Evolutionary conservation across 2,113 vertebrate species (phyloP).

Genomic region (Alexandromys fortis): DNA sequence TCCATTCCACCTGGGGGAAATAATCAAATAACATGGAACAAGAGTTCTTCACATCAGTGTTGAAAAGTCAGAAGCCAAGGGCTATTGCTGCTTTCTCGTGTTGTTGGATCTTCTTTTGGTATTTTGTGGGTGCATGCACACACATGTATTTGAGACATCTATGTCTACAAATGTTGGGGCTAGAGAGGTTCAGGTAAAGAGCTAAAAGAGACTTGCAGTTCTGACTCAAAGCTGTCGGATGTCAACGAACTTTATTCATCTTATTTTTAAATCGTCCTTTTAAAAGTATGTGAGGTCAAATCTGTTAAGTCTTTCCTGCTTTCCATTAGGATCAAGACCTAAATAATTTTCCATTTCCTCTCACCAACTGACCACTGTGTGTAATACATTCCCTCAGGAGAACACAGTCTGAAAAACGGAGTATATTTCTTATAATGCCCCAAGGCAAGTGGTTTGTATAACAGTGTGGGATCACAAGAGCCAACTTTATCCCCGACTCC

Average conservation of each 20-base stretch:
- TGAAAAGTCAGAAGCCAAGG: not conserved
- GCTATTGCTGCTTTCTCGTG: not conserved
- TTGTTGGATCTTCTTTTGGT: not conserved
- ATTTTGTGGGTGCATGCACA: not conserved
- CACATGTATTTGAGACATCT: not conserved
- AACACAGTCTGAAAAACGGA: conserved; percentile 64
- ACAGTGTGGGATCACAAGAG: not conserved
- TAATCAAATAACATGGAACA: not conserved
- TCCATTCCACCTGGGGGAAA: not conserved
- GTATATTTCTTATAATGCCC: conserved; percentile 39
- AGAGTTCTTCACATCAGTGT: not conserved
- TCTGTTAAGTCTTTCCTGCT: conserved; percentile 40
- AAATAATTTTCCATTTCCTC: conserved; percentile 46
- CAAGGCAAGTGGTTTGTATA: conserved; percentile 11
- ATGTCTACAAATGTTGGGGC: not conserved
- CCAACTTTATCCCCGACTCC: not conserved
- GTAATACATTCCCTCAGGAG: conserved; percentile 27
- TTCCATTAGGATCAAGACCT: conserved; percentile 26
- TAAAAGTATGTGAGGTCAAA: conserved; percentile 18
- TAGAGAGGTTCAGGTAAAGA: not conserved
- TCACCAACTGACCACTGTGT: conserved; percentile 5
- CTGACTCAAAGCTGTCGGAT: not conserved
- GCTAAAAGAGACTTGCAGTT: not conserved
- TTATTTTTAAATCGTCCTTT: conserved; percentile 1
- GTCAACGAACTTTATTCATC: not conserved